Conservation (phyloP, 2,888 invertebrate genomes). For the Sarcophaga variegata region DNA sequence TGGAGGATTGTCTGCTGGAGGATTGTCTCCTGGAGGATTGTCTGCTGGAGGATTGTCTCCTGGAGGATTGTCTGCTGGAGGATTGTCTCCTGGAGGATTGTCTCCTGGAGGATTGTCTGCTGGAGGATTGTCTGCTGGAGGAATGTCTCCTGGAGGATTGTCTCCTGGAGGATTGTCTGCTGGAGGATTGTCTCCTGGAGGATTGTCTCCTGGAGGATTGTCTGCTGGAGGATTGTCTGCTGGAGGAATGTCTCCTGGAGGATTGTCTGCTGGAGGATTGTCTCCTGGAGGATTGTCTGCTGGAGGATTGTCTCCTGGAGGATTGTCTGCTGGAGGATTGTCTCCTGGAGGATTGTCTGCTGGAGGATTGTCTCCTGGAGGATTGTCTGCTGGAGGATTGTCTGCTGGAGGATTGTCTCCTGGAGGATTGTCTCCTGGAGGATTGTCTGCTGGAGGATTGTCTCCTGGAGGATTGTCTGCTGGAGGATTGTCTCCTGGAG, state of each 20-base stretch:
- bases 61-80: no score
- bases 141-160: background rate
- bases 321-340: background rate
- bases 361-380: background rate
- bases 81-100: rapidly evolving
- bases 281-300: no score
- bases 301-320: no score
- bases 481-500: background rate
- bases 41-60: rapidly evolving
- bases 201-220: background rate
- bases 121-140: background rate
- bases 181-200: background rate
- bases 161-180: background rate
- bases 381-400: no score
- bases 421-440: background rate
- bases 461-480: background rate
- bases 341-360: no score
- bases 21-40: no score
- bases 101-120: background rate
- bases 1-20: no score
- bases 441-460: background rate
- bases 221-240: no score
- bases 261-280: no score
- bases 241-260: no score
- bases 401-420: background rate